phyloP scores from a whole-genome alignment of 2,113 vertebrate species.

The Petromus typicus region DNA sequence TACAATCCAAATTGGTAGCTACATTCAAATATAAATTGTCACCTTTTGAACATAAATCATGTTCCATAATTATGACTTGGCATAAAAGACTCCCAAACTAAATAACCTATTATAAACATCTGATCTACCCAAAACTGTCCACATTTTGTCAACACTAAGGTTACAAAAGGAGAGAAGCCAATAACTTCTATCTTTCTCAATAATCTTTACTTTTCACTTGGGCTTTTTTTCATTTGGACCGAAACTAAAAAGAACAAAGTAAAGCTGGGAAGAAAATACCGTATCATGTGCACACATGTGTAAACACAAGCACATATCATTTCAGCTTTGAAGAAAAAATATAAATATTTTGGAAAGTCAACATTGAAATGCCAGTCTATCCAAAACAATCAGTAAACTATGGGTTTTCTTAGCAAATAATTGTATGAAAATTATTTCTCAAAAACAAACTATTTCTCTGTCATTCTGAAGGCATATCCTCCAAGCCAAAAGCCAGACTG shows the following conservation, averaged over 20 bases:
- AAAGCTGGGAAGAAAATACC: not conserved
- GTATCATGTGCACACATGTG: not conserved
- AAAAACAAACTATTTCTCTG: constrained; percentile 27
- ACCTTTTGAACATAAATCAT: not conserved
- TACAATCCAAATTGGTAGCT: not conserved
- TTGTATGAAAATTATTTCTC: constrained; percentile 34
- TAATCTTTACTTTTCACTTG: not conserved
- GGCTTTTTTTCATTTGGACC: not conserved
- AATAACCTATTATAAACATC: not conserved
- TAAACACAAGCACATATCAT: not conserved
- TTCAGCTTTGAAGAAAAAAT: not conserved
- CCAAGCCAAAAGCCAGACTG: not conserved
- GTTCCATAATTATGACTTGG: not conserved
- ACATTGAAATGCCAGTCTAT: not conserved
- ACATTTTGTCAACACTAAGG: not conserved
- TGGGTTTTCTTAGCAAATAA: not conserved
- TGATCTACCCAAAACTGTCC: not conserved
- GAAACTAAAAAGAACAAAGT: not conserved
- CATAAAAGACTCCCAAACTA: not conserved
- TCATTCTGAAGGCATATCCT: not conserved
- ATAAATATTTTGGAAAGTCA: not conserved
- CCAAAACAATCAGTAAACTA: constrained; percentile 10
- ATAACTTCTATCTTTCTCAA: not conserved
- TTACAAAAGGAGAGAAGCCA: not conserved
- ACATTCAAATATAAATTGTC: not conserved